Base-by-base conservation (phyloP, 2,797 vertebrate genomes). In the Ficedula albicollis region DNA sequence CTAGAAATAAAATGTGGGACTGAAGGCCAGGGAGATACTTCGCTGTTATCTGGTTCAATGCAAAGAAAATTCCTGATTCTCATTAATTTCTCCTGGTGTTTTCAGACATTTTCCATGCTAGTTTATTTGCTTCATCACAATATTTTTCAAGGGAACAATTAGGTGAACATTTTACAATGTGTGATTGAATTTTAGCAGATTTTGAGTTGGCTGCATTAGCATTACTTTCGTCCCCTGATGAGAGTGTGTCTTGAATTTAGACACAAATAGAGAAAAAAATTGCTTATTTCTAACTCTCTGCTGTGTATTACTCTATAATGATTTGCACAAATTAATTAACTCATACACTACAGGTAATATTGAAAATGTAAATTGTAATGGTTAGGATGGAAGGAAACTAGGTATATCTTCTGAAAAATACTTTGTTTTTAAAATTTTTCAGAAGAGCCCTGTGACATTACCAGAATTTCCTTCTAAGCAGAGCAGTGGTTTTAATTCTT, bases 1-100 rank as follows among this genome's bases (percentile, higher is more conserved):
- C 9, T 41, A 58, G 38, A 64, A 41, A 32, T 39, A 55, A 84
- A 84, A 90, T 9, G 2, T 51, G 23, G 5, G 15, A 11, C 15
- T n/a, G 1, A 4, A 56, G 46, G 4, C 8, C 46, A 3, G 15
- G 26, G 23, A 80, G 27, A 38, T 5, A 32, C 0, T 2, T 34
- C 0, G 0, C 11, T 69, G 10, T 41, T 36, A 27, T 16, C 41
- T 68, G 21, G 5, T 66, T 76, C 36, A 46, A 22, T 48, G 21
- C 3, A 70, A 63, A 43, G 3, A 21, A 52, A 54, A 5, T 38
- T 83, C 13, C 34, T 46, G 27, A 46, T 25, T 66, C n/a, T 79
- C 1, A 3, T 39, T 6, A 38, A 56, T 16, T 26, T 19, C 16
- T 69, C 43, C 21, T 52, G 43, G 7, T 70, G n/a, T 62, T 92